Conservation (phyloP, 2,113 vertebrate genomes). For the Hippocampus comes region DNA sequence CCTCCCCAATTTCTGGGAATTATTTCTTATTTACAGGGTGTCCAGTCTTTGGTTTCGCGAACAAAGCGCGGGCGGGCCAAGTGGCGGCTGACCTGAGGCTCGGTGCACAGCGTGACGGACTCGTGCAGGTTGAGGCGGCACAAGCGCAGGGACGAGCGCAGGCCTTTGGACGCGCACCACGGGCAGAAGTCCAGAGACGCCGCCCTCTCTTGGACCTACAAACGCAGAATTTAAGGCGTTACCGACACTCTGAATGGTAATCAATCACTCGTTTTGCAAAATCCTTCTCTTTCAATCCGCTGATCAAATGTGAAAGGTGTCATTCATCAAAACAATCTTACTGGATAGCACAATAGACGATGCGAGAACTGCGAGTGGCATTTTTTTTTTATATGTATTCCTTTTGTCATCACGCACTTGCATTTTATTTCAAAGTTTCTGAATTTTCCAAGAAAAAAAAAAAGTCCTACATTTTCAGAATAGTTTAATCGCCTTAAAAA, state of each 20-base stretch:
- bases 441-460: too few species aligned
- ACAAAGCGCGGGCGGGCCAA: neutral
- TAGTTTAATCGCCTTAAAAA: too few species aligned
- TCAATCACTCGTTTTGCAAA: neutral
- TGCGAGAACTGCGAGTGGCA: too few species aligned
- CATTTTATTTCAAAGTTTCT: too few species aligned
- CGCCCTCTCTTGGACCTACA: slow-evolving; percentile 69
- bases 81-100: slow-evolving; percentile 77
- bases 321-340: neutral
- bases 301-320: neutral
- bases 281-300: neutral
- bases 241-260: neutral
- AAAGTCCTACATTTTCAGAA: too few species aligned
- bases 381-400: too few species aligned
- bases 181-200: slow-evolving; percentile 73
- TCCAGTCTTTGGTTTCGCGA: neutral
- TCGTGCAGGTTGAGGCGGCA: slow-evolving; percentile 87
- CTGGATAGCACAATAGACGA: too few species aligned
- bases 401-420: too few species aligned
- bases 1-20: too few species aligned
- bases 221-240: slow-evolving; percentile 6
- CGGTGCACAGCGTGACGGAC: slow-evolving; percentile 85
- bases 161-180: slow-evolving; percentile 82
- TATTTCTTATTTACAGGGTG: too few species aligned
- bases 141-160: slow-evolving; percentile 70